Percentiles rank a stretch among this genome's conserved stretches.
Conservation (phyloP, 2,888 invertebrate genomes). For the Gonocerus acuteangulatus region DNA sequence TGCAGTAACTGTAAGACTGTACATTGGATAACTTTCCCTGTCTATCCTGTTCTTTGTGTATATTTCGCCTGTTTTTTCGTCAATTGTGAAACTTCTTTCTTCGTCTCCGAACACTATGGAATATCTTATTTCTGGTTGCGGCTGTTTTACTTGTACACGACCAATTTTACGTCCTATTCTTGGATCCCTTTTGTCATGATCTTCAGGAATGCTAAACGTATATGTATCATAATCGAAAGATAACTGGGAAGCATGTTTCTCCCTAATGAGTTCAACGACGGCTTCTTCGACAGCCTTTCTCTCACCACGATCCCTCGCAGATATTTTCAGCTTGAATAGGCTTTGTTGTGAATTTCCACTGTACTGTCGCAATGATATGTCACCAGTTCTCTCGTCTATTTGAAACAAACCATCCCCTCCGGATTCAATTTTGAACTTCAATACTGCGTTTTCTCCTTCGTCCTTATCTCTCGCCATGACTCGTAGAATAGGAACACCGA, state of each 20-base stretch:
- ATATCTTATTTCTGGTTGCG: slow-evolving; percentile 53
- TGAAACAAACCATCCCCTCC: slow-evolving; percentile 73
- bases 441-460: slow-evolving; percentile 76
- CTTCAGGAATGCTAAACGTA: slow-evolving; percentile 75
- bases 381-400: slow-evolving; percentile 69
- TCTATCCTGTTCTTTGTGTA: slow-evolving; percentile 72
- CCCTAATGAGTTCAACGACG: slow-evolving; percentile 69
- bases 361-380: slow-evolving; percentile 60
- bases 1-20: slow-evolving; percentile 73
- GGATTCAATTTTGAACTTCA: slow-evolving; percentile 68
- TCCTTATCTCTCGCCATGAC: slow-evolving; percentile 80
- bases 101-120: slow-evolving; percentile 74
- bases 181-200: slow-evolving; percentile 56
- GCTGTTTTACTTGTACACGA: slow-evolving; percentile 54
- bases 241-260: slow-evolving; percentile 60
- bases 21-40: slow-evolving; percentile 68
- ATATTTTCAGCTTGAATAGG: slow-evolving; percentile 64
- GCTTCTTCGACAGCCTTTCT: slow-evolving; percentile 65
- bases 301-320: slow-evolving; percentile 75
- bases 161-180: slow-evolving; percentile 68
- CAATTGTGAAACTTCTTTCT: slow-evolving; percentile 67
- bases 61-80: slow-evolving; percentile 69
- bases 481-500: slow-evolving; percentile 60
- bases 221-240: slow-evolving; percentile 74
- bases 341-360: slow-evolving; percentile 57